phyloP scores from a whole-genome alignment of 2,113 vertebrate species.

The Rhinolophus ferrumequinum region DNA sequence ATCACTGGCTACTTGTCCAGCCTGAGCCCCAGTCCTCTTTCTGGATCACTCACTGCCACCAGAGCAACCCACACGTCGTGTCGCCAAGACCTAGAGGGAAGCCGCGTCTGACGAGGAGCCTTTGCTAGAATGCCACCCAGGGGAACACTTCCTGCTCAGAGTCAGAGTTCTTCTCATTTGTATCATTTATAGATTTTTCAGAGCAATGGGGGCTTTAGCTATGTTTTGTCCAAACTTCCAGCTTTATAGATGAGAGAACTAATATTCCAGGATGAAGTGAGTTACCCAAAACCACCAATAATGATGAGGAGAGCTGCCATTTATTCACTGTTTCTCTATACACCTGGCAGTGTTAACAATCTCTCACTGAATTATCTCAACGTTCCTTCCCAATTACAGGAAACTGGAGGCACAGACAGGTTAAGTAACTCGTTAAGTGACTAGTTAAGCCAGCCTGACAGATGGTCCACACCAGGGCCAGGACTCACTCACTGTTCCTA shows the following conservation, averaged over 20 bases:
- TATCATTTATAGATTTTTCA: background rate
- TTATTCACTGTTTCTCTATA: background rate
- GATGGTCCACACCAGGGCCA: accelerated
- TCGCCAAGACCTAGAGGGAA: background rate
- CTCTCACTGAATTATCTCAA: background rate
- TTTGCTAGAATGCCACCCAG: accelerated
- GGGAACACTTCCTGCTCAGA: background rate
- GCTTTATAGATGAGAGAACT: background rate
- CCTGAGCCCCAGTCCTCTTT: background rate
- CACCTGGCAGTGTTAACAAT: background rate
- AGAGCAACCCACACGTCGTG: accelerated
- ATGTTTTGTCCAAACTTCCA: background rate
- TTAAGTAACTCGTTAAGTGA: background rate
- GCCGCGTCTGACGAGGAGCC: accelerated
- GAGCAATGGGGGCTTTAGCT: too few species aligned
- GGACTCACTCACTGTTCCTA: accelerated
- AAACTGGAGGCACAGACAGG: background rate
- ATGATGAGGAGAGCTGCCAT: background rate
- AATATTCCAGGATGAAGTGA: background rate
- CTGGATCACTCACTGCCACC: background rate
- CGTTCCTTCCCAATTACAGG: too few species aligned
- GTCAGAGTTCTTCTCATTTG: background rate
- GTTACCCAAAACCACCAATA: background rate
- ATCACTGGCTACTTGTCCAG: accelerated
- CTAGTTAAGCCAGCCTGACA: background rate